Percentiles rank a stretch among this genome's conserved stretches.
phyloP scores from a whole-genome alignment of 1,140 invertebrate species.

The Musca vetustissima region DNA sequence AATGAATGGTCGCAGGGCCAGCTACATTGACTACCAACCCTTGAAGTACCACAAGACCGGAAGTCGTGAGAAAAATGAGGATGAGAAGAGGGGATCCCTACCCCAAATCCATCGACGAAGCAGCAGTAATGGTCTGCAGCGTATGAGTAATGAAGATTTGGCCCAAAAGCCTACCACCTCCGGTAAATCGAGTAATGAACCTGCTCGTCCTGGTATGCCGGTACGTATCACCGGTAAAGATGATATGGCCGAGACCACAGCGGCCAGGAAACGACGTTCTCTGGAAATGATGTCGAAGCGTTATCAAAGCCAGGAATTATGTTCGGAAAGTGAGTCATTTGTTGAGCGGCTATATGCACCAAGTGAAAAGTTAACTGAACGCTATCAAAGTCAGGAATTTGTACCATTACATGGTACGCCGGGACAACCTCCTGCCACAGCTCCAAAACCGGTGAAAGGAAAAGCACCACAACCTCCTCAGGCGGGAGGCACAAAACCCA shows the following conservation, averaged over 20 bases:
- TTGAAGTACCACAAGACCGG: conserved; percentile 43
- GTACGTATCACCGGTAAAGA: conserved; percentile 29
- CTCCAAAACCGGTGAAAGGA: conserved; percentile 28
- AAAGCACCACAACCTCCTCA: conserved; percentile 45
- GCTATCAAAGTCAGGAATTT: conserved; percentile 66
- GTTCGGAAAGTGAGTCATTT: conserved; percentile 52
- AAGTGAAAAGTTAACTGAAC: conserved; percentile 63
- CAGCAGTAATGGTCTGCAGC: conserved; percentile 43
- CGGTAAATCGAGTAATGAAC: conserved; percentile 30
- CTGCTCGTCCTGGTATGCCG: conserved; percentile 7
- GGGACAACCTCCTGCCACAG: conserved; percentile 31
- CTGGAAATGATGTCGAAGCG: conserved; percentile 56
- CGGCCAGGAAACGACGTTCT: conserved; percentile 48
- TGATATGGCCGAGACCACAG: conserved; percentile 36
- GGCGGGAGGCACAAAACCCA: conserved; percentile 26
- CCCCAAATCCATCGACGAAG: conserved; percentile 47
- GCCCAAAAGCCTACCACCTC: not conserved
- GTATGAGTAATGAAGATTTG: conserved; percentile 25
- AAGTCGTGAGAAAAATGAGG: conserved; percentile 39
- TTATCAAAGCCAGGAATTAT: conserved; percentile 63
- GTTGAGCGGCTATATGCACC: conserved; percentile 60
- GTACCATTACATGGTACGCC: conserved; percentile 49
- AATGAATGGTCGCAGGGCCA: conserved; percentile 24
- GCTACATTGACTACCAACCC: conserved; percentile 43
- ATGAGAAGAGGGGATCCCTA: conserved; percentile 42